Evolutionary conservation across 2,888 invertebrate genomes (phyloP).

Genomic region (Apoda limacodes): DNA sequence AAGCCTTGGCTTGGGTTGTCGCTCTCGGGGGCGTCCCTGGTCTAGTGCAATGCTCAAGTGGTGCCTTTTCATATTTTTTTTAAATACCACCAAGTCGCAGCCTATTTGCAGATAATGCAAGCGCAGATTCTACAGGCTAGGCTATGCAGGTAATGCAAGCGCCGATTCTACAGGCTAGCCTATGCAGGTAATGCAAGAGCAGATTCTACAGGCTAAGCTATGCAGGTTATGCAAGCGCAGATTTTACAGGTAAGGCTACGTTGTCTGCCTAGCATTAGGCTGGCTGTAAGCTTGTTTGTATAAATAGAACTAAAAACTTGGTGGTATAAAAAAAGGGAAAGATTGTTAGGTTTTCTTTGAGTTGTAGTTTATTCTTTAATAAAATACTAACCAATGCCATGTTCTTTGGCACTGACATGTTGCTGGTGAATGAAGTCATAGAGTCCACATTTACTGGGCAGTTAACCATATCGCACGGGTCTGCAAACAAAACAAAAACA

Average conservation of each 20-base stretch:
- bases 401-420: conserved; percentile 44
- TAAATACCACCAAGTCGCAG: no score
- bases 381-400: conserved; percentile 41
- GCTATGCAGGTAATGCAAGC: neutral
- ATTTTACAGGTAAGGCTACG: neutral
- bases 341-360: conserved; percentile 1
- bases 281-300: no score
- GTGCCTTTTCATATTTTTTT: no score
- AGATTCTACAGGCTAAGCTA: neutral
- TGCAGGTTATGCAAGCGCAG: neutral
- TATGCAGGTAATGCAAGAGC: no score
- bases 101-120: no score
- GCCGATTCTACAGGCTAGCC: neutral
- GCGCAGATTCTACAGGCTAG: no score
- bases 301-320: neutral
- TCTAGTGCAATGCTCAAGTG: no score
- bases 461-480: conserved; percentile 36
- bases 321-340: neutral
- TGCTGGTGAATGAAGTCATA: conserved; percentile 37
- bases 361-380: conserved; percentile 3
- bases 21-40: no score
- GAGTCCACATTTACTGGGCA: conserved; percentile 39
- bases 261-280: neutral
- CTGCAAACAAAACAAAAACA: conserved; percentile 23
- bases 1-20: no score